These are phyloP conservation scores for Heliconius aoede DNA, from an alignment of 2,888 invertebrate genomes.

Conservation along the genomic window DNA sequence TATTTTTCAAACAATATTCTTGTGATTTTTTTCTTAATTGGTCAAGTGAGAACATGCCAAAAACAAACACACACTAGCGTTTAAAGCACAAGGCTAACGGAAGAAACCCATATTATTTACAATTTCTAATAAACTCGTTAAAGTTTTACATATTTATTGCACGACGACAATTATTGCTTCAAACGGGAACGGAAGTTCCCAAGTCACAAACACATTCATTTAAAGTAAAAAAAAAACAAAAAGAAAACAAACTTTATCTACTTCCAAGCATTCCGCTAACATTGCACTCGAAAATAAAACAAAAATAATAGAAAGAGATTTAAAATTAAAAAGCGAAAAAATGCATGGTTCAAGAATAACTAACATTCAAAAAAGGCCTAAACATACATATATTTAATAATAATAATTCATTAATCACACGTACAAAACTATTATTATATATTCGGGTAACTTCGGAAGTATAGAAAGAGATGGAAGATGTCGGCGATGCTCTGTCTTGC, in stretches of 20 bases:
- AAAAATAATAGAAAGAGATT: neutral
- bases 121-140: conserved; percentile 8
- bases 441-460: conserved; percentile 42
- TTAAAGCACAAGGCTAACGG: conserved; percentile 13
- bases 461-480: conserved; percentile 28
- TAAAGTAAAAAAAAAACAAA: neutral
- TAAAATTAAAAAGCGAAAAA: conserved; percentile 30
- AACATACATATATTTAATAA: neutral
- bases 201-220: neutral
- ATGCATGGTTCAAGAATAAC: conserved; percentile 31
- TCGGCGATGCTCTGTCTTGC: conserved; percentile 16
- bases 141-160: conserved; percentile 28
- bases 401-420: conserved; percentile 28
- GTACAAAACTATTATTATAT: conserved; percentile 23
- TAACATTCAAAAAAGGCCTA: neutral
- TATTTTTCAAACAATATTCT: neutral
- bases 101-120: conserved; percentile 25
- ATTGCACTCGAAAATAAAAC: conserved; percentile 30
- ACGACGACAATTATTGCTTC: conserved; percentile 38
- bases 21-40: neutral
- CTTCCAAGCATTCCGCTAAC: conserved; percentile 17
- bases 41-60: neutral
- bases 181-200: conserved; percentile 11
- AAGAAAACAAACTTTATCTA: neutral
- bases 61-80: conserved; percentile 18